Evolutionary conservation across 2,888 invertebrate species (phyloP), one percentile per base, ranked within the genome.

Genomic region (Laspeyria flexula): DNA sequence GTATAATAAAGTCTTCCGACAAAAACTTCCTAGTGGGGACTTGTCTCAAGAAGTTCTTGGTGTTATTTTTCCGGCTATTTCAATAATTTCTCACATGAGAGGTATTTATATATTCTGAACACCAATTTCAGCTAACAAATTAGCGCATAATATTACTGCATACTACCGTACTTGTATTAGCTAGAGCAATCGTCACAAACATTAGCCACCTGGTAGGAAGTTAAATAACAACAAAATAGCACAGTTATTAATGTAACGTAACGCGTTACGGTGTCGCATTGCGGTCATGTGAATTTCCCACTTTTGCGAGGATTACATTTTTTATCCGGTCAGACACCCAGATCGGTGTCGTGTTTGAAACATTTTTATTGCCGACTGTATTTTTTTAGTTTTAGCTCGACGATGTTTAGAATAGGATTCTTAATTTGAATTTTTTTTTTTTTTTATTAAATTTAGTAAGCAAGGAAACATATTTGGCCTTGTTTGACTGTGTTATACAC

Each of bases 231-330:
- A 31, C 42, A 6, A 58, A 60, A 54, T 47, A 63, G 51, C 52
- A 60, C 55, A 63, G 67, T 69, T 72, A 75, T 73, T 72, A 73
- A 72, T 67, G 65, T 57, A 54, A 59, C 50, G 29, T 67, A 66
- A 62, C 64, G 53, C 53, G 41, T 49, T 41, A 16, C 60, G 45
- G 57, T 72, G 79, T 76, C 79, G 79, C 79, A 79, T 60, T 79
- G 79, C 79, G 76, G 79, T 67, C 65, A 66, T 56, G 63, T 68
- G 65, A 60, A 60, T 62, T 64, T 55, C 44, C 61, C 65, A 70
- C 65, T 71, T 71, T 70, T 61, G 53, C 44, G 30, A 49, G 65
- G 67, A 67, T 73, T 73, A 75, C 60, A 54, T 64, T 62, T 75
- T 76, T 71, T 73, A 68, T 64, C 63, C 59, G 46, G 33, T 46